Base-by-base conservation (phyloP, 2,888 invertebrate genomes). In the Leptinotarsa haldemani region DNA sequence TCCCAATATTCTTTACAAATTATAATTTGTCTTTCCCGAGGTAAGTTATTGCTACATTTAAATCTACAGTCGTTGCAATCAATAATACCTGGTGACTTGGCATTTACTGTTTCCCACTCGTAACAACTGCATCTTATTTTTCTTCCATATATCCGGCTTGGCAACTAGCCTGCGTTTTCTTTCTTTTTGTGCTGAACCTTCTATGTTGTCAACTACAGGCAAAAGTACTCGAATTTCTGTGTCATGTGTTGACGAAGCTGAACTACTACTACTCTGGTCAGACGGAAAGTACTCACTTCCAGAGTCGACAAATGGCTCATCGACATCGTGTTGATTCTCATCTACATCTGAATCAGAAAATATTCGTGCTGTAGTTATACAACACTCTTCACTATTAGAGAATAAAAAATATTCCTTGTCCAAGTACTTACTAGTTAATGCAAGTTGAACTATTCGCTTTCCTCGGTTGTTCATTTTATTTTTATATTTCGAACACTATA, bases 81-180 rank as follows among this genome's bases (percentile, higher is more conserved):
- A n/a, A 53, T n/a, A n/a, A 53, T 53, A 53, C n/a, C 16, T n/a
- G 53, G 53, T 53, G 53, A 53, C 53, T 53, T 53, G n/a, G 53
- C 53, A 13, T 3, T n/a, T 7, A 53, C 53, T 16, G 53, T 53
- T 16, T 13, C 18, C 13, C 18, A 53, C 53, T 53, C 53, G 53
- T 53, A 53, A 18, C 53, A 53, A 53, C 53, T 18, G 16, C 18
- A 53, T 53, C 18, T 53, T 53, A 53, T 53, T 53, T 53, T 53
- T 47, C 16, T 53, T 53, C 18, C 53, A 53, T n/a, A 53, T 13
- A 13, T 53, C 53, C 18, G 53, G n/a, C 3, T 53, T 53, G 53
- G 53, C 53, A 16, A 53, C 53, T 53, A 53, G 18, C 18, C 53
- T 53, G 18, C 53, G n/a, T 18, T 53, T 53, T 53, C 53, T 53